Conservation (phyloP, 2,113 vertebrate species). For the Podarcis raffonei region DNA sequence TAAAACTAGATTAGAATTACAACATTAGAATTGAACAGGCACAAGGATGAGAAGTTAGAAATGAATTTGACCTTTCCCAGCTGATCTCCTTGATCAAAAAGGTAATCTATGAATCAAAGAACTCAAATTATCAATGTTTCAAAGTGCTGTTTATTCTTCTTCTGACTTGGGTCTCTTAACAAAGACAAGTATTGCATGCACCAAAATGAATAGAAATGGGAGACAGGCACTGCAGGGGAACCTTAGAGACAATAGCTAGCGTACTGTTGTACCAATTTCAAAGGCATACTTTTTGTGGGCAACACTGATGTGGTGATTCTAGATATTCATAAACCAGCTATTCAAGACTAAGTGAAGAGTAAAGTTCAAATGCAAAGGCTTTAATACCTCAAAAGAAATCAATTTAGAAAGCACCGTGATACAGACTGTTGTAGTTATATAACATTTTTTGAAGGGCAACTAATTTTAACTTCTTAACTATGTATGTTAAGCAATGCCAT, state of each 20-base stretch:
- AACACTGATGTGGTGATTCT: not conserved
- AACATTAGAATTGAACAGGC: not conserved
- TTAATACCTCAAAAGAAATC: not conserved
- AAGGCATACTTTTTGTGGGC: not conserved
- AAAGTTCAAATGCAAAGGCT: not conserved
- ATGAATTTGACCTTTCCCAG: not conserved
- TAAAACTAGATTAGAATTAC: not conserved
- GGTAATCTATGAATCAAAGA: not conserved
- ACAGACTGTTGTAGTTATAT: not conserved
- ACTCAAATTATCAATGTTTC: not conserved
- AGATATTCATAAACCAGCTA: not conserved
- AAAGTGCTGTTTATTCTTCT: not conserved
- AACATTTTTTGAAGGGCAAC: not conserved
- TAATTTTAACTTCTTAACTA: not conserved
- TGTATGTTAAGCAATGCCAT: too few species aligned
- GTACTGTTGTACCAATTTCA: not conserved
- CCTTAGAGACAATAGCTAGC: not conserved
- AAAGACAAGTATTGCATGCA: not conserved
- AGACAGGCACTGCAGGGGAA: not conserved
- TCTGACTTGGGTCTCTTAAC: not conserved
- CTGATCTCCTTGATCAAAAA: not conserved
- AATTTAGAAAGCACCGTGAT: not conserved
- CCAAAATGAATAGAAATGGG: not conserved
- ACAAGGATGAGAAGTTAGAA: conserved; percentile 31
- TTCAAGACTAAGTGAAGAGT: not conserved